phyloP scores from a whole-genome alignment of 2,113 vertebrate species.

The Accipiter virgatus region DNA sequence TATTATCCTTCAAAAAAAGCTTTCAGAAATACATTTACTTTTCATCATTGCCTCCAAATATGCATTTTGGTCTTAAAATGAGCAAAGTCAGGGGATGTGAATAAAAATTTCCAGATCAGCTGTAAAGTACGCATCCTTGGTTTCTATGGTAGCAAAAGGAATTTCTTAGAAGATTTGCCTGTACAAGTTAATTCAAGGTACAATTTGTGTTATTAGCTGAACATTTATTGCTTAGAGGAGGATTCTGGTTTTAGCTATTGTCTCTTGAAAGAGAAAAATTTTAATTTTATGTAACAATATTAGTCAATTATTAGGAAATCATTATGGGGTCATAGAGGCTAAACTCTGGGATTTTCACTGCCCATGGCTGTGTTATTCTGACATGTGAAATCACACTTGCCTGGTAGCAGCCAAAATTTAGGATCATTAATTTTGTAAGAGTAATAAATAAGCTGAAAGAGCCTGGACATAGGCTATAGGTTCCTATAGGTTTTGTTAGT shows the following conservation, averaged over 20 bases:
- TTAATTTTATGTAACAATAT: background rate
- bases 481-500: background rate
- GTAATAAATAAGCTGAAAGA: background rate
- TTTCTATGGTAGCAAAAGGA: background rate
- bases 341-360: background rate
- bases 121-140: background rate
- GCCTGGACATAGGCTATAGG: background rate
- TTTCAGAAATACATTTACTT: background rate
- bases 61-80: background rate
- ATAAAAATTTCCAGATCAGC: background rate
- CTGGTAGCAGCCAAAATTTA: background rate
- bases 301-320: background rate
- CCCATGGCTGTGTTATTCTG: background rate
- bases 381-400: background rate
- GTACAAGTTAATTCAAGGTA: background rate
- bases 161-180: background rate
- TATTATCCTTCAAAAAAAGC: background rate
- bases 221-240: background rate
- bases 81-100: background rate
- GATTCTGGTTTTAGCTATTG: background rate
- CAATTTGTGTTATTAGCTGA: background rate
- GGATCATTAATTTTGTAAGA: background rate
- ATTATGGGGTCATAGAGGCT: background rate
- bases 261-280: background rate
- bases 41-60: background rate